These are phyloP conservation scores for Malacoctenus gilli DNA, from an alignment of 2,797 vertebrate species.

Conservation along the genomic window DNA sequence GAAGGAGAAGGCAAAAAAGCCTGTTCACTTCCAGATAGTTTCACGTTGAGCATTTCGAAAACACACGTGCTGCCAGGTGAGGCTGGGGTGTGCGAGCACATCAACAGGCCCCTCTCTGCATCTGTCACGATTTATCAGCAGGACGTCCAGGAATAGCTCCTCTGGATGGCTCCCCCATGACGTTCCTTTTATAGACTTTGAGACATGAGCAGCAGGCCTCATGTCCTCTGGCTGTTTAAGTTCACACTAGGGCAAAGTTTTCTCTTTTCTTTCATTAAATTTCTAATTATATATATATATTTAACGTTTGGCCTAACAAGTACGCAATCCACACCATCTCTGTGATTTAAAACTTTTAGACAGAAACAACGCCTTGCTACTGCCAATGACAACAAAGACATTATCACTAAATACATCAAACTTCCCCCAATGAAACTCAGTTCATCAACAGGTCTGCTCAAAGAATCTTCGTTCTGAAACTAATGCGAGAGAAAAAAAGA, in stretches of 20 bases:
- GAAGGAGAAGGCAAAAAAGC: too few species aligned
- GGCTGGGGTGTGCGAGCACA: constrained; percentile 52
- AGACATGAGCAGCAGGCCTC: constrained; percentile 66
- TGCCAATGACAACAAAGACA: not conserved
- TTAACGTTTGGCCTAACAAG: not conserved
- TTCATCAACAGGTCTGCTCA: constrained; percentile 1
- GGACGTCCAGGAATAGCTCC: constrained; percentile 92
- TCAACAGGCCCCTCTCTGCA: constrained; percentile 86
- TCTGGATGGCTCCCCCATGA: constrained; percentile 69
- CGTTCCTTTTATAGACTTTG: constrained; percentile 93
- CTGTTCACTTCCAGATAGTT: constrained; percentile 18
- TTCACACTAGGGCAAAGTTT: constrained; percentile 19
- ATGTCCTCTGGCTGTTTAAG: constrained; percentile 49
- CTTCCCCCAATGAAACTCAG: not conserved
- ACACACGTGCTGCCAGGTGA: constrained; percentile 50
- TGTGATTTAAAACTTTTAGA: not conserved
- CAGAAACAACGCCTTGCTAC: not conserved
- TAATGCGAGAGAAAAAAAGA: not conserved
- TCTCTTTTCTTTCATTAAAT: not conserved
- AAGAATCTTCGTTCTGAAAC: not conserved
- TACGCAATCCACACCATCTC: not conserved
- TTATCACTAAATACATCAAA: too few species aligned
- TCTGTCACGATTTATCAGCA: constrained; percentile 94
- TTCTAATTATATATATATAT: not conserved
- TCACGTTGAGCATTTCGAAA: constrained; percentile 28